Base-by-base conservation (phyloP, 2,888 invertebrate species). In the Lysandra bellargus region DNA sequence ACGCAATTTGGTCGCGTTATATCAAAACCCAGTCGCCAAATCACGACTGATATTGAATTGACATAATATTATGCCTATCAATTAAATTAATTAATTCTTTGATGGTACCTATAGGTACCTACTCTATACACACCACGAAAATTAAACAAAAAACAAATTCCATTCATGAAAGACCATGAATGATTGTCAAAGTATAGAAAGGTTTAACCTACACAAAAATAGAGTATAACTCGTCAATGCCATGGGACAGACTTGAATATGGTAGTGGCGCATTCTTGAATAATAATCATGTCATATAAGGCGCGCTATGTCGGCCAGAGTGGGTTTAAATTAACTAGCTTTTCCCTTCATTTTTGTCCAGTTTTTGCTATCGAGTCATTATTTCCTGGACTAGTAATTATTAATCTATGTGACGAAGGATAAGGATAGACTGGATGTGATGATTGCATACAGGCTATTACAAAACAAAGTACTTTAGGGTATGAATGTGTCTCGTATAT, bases 191-290 rank as follows among this genome's bases (percentile, higher is more conserved):
- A 30, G 64, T 69, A 30, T 44, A 75, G 53, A 57, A 53, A 76
- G 57, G 57, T 7, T 30, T 76, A 57, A 76, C 76, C 76, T 53
- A 53, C 76, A 69, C 69, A 33, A 69, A 69, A 53, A 33, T 53
- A 33, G 30, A 53, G 76, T 57, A 53, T 76, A 23, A 76, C 53
- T 57, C 53, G 53, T 57, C 76, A 76, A 76, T 76, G 76, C 76
- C 76, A 76, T 76, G 76, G 53, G 76, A 76, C 76, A 33, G 33
- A 53, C 23, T 30, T 75, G 53, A 53, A 57, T 76, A 57, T 49
- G 53, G 76, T 17, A 76, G 30, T 33, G 57, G 76, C 57, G 76
- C 76, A 76, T 76, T 76, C 76, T 76, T 76, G 76, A 76, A 76
- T 76, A 76, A 76, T 76, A 57, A 76, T 76, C 6, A 33, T 33